Evolutionary conservation across 2,797 vertebrate genomes (phyloP).

Genomic region (Antrozous pallidus): DNA sequence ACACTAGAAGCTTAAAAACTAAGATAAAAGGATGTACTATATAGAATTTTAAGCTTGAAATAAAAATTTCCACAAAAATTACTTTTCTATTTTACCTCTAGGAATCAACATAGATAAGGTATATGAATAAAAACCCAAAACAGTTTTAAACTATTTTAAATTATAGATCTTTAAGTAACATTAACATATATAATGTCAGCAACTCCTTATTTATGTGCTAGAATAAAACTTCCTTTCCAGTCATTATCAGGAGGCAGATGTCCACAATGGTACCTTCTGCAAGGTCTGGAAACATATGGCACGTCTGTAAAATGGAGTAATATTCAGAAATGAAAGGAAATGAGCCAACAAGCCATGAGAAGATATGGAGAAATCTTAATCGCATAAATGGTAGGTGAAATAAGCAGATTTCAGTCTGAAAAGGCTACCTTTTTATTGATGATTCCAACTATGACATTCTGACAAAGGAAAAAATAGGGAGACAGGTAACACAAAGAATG

Average conservation of each 20-base stretch:
- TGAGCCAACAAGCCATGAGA: not conserved
- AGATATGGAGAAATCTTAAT: not conserved
- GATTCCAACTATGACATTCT: not conserved
- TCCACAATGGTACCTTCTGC: not conserved
- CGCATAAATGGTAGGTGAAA: not conserved
- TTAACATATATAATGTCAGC: not conserved
- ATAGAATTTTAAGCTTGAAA: not conserved
- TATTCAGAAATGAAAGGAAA: not conserved
- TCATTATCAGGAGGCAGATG: not conserved
- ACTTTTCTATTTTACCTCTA: not conserved
- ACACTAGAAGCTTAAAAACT: not conserved
- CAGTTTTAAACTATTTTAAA: not conserved
- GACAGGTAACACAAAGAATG: not conserved
- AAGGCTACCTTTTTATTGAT: not conserved
- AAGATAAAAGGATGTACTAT: not conserved
- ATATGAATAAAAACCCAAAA: conserved; percentile 1
- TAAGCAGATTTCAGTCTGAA: not conserved
- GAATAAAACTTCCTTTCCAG: not conserved
- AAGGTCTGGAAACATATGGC: not conserved
- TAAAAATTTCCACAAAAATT: not conserved
- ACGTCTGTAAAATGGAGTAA: not conserved
- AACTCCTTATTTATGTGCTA: not conserved
- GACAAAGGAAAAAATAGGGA: not conserved
- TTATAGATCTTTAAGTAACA: not conserved
- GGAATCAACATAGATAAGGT: not conserved